Percentiles rank a stretch among this genome's conserved stretches.
These are phyloP conservation scores for Umimayanthus kanabou DNA, from an alignment of 92 coral and sea anemone genomes.

Conservation along the genomic window DNA sequence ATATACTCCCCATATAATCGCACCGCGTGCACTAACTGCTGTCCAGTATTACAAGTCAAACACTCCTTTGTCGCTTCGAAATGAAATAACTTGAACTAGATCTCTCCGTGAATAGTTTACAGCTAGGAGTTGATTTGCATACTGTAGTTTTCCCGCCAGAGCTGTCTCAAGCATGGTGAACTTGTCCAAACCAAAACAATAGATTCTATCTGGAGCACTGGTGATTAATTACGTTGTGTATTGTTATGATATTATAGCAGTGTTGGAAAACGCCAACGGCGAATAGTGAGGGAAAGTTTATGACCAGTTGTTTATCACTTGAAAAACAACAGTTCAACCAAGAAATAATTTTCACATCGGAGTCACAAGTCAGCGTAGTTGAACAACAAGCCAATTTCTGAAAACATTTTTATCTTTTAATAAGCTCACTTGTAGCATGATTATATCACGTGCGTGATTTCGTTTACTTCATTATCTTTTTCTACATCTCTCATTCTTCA, in stretches of 20 bases:
- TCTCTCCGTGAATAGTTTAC: neutral
- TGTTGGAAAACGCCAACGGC: neutral
- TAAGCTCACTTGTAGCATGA: neutral
- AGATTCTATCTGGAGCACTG: neutral
- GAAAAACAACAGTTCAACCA: neutral
- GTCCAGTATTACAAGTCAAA: neutral
- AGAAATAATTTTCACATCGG: no score
- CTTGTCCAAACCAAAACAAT: neutral
- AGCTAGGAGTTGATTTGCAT: neutral
- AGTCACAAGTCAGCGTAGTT: no score
- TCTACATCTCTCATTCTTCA: no score
- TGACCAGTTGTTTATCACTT: neutral
- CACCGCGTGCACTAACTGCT: neutral
- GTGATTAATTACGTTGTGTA: neutral
- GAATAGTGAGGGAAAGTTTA: no score
- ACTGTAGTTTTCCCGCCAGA: neutral
- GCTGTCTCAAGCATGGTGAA: neutral
- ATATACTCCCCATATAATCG: neutral
- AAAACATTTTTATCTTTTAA: no score
- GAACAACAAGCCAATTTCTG: no score
- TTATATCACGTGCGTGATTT: no score
- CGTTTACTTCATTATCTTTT: no score
- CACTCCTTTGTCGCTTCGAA: neutral
- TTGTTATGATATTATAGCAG: neutral
- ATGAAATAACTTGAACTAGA: neutral